phyloP scores from a whole-genome alignment of 2,888 invertebrate species.

The Spilosoma lubricipeda region DNA sequence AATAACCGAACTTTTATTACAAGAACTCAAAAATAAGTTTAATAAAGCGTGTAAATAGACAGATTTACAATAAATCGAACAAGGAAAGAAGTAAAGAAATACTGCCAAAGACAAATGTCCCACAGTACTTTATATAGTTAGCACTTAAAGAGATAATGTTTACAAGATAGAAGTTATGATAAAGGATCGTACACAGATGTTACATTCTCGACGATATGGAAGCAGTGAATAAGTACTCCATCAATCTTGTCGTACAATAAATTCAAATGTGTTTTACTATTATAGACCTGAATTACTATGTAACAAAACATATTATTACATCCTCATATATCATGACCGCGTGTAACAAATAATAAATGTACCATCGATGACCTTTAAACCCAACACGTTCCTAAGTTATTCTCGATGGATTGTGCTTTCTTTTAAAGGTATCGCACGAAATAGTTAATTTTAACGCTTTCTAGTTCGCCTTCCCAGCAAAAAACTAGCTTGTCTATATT shows the following conservation, averaged over 20 bases:
- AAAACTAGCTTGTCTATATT: constrained; percentile 29
- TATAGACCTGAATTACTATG: constrained; percentile 4
- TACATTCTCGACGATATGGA: background rate
- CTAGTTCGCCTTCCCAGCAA: constrained; percentile 40
- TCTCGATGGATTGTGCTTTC: constrained; percentile 49
- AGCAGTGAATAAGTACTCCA: constrained; percentile 6
- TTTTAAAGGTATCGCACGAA: constrained; percentile 44
- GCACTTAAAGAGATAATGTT: background rate
- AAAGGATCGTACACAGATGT: constrained; percentile 11
- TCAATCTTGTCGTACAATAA: constrained; percentile 6
- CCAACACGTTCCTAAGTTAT: constrained; percentile 59
- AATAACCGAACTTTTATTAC: background rate
- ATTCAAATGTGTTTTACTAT: constrained; percentile 15
- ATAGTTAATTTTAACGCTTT: constrained; percentile 51
- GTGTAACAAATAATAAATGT: constrained; percentile 29
- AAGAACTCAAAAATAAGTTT: background rate
- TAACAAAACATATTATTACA: constrained; percentile 10
- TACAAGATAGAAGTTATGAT: constrained; percentile 8
- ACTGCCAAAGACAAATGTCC: constrained; percentile 24
- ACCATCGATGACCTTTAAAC: constrained; percentile 57
- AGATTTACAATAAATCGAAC: background rate
- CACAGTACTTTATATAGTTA: constrained; percentile 19
- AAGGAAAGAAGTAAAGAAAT: background rate
- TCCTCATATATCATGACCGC: constrained; percentile 15
- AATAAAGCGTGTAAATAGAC: background rate